Conservation (phyloP, 2,113 vertebrate genomes). For the Aspiorhynchus laticeps region DNA sequence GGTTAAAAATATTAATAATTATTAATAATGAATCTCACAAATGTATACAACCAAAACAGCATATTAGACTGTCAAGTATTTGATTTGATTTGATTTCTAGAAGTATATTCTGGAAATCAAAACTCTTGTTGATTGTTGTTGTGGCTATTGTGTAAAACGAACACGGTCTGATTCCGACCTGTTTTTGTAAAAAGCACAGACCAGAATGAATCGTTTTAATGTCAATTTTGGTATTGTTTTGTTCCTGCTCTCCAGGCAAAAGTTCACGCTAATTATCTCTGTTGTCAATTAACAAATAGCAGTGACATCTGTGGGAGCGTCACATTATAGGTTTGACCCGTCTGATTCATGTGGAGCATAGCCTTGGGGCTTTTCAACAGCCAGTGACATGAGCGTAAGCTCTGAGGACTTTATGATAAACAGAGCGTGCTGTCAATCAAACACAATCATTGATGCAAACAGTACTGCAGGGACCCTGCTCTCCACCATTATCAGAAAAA, state of each 20-base stretch:
- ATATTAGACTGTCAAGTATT: background rate
- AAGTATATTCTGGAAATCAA: background rate
- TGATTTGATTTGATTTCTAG: background rate
- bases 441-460: slow-evolving; percentile 20
- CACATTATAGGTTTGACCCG: background rate
- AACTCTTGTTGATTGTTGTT: background rate
- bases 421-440: slow-evolving; percentile 40
- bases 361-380: slow-evolving; percentile 26
- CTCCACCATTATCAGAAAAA: background rate
- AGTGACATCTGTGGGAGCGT: slow-evolving; percentile 13
- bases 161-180: background rate
- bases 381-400: background rate
- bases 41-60: too few relatives aligned
- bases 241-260: background rate
- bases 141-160: background rate
- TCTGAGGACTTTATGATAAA: slow-evolving; percentile 36
- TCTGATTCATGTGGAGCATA: slow-evolving; percentile 23
- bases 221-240: slow-evolving; percentile 13
- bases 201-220: background rate
- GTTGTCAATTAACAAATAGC: slow-evolving; percentile 33
- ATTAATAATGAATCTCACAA: background rate
- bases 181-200: background rate
- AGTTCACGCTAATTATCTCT: background rate
- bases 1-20: background rate
- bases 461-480: slow-evolving; percentile 22